Conservation (phyloP, 1,140 invertebrate species). For the Campoletis sonorensis region DNA sequence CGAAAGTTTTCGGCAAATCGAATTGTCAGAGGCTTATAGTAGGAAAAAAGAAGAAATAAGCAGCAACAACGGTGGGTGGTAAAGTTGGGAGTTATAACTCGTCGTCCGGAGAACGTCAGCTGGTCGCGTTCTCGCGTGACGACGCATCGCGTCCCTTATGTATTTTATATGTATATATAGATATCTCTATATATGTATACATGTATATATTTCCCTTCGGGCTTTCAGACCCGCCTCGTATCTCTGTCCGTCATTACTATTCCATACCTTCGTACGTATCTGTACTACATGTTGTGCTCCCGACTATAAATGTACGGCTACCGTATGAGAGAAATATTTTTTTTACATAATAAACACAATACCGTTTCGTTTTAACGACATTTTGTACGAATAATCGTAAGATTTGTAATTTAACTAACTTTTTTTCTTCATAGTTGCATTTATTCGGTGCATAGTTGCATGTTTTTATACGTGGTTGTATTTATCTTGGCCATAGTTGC, state of each 20-base stretch:
- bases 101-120: conserved; percentile 63
- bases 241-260: conserved; percentile 70
- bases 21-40: too few species aligned
- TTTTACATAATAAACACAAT: background rate
- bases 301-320: background rate
- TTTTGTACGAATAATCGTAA: too few species aligned
- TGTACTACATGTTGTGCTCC: background rate
- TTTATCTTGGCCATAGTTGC: too few species aligned
- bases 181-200: background rate
- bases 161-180: background rate
- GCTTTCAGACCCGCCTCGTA: conserved; percentile 63
- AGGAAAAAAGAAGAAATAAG: background rate
- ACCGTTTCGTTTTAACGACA: too few species aligned
- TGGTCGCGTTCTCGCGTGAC: conserved; percentile 70
- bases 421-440: too few species aligned
- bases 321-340: background rate
- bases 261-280: conserved; percentile 60
- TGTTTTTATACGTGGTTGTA: too few species aligned
- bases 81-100: conserved; percentile 3
- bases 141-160: conserved; percentile 57
- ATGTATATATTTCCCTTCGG: conserved; percentile 51
- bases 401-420: too few species aligned
- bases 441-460: too few species aligned
- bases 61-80: background rate
- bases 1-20: background rate